Evolutionary conservation across 2,797 vertebrate species (phyloP), one percentile per base, ranked within the genome.

Genomic region (Acanthurus leucopareius): DNA sequence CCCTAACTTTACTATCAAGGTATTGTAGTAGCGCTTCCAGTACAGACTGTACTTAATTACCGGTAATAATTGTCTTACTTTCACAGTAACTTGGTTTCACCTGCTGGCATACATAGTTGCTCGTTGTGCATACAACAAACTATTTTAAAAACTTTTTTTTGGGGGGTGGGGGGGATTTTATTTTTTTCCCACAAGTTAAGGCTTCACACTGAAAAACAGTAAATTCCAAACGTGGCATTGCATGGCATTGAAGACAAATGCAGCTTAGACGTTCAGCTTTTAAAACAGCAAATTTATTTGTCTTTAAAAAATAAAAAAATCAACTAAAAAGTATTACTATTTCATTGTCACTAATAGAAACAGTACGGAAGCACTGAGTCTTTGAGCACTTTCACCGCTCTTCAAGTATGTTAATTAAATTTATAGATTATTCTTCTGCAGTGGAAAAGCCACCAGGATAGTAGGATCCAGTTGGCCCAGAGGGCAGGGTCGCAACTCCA

Each of bases 341-440:
- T 93, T 95, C 88, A 94, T 94, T 88, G 90, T 94, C 90, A 95
- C 96, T 96, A 97, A 96, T 96, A 96, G 96, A 97, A 97, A 97
- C 97, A 96, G 96, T 97, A 96, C 96, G 97, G 97, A 98, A 98
- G 97, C 97, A 97, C 97, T 98, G 97, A 97, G 96, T 95, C 95
- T 97, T 95, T 97, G 97, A 98, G 97, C 97, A 95, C 93, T 88
- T 93, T 73, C 93, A 95, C 92, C 88, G 94, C 97, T 99, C 97
- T 99, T 98, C 97, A 99, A 98, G 97, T 99, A 98, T 97, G 96
- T 97, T 96, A 94, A 91, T 94, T 96, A 93, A 92, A 88, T 94
- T 95, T 80, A 91, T 90, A 87, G 84, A 85, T 87, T 89, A 89
- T 90, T 90, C 77, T 87, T 91, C 83, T 88, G 87, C 79, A 84